Evolutionary conservation across 1,140 invertebrate species (phyloP), one percentile per base, ranked within the genome.

Genomic region (Hydropsyche tenuis): DNA sequence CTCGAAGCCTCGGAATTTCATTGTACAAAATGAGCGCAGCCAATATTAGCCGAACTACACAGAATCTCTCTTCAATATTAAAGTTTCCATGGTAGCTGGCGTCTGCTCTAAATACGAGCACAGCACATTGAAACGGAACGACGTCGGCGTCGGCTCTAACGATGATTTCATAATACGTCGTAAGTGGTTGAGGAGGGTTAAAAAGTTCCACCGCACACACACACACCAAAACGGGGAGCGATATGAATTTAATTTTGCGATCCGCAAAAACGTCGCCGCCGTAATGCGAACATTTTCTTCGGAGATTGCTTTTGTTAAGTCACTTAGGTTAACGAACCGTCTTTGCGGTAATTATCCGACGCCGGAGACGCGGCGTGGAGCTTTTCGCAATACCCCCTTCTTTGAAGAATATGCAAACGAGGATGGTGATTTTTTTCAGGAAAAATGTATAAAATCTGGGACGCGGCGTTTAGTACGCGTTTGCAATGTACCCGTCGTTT

Each of bases 311-410:
- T 70, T 70, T 70, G 68, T 70, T 70, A 60, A 70, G 68, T 70
- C 68, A 70, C 68, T 70, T 70, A 70, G 68, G 68, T 56, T 70
- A 70, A 70, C 68, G 68, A 70, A 70, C 68, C 68, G 68, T 70
- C 68, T 70, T 70, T 70, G 68, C 51, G 68, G 68, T 70, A 70
- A 70, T 70, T 70, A 70, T 70, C 68, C 68, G 23, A 7, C 27
- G 48, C 18, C 16, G 42, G 43, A 37, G 45, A 46, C 65, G n/a
- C 20, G 45, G n/a, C 9, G 42, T 20, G 42, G 2, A n/a, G 45
- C 45, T 46, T 42, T n/a, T n/a, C n/a, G n/a, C n/a, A n/a, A n/a
- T n/a, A n/a, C n/a, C n/a, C n/a, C n/a, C 18, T 12, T 60, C 56
- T 60, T 60, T 25, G 56, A 25, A 60, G 22, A 60, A 25, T 60